Evolutionary conservation across 2,888 invertebrate genomes (phyloP).

Genomic region (Venusia cambrica): DNA sequence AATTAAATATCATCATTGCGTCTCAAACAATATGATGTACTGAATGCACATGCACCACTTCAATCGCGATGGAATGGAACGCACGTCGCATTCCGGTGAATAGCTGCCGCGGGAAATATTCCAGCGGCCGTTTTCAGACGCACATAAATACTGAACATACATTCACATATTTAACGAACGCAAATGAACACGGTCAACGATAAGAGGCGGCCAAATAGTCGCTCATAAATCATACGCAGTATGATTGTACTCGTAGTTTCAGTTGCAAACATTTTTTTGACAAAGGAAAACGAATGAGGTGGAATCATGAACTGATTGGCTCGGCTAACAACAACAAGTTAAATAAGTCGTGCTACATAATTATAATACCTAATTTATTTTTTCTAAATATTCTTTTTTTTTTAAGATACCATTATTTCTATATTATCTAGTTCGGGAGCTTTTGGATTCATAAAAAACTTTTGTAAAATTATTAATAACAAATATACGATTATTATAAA

Average conservation of each 20-base stretch:
- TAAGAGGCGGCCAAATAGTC: constrained; percentile 49
- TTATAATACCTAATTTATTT: no score
- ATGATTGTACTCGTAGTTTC: constrained; percentile 41
- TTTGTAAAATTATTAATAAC: no score
- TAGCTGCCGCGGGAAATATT: constrained; percentile 36
- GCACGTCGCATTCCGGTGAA: constrained; percentile 32
- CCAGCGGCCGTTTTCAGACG: constrained; percentile 31
- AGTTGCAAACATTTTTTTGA: constrained; percentile 35
- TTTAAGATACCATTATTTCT: no score
- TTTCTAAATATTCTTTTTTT: no score
- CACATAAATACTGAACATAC: constrained; percentile 29
- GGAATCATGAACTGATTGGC: constrained; percentile 38
- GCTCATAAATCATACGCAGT: constrained; percentile 44
- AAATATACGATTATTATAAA: no score
- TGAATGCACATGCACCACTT: constrained; percentile 45
- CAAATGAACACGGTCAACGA: constrained; percentile 50
- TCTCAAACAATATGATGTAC: constrained; percentile 38
- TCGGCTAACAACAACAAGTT: constrained; percentile 21
- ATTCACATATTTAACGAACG: constrained; percentile 39
- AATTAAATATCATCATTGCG: constrained; percentile 52
- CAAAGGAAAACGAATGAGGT: constrained; percentile 35
- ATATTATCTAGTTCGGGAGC: no score
- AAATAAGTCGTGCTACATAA: constrained; percentile 6
- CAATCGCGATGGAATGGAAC: constrained; percentile 44
- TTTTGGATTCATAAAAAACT: no score